Conservation (phyloP, 2,888 invertebrate species). For the Aleiodes testaceus region DNA sequence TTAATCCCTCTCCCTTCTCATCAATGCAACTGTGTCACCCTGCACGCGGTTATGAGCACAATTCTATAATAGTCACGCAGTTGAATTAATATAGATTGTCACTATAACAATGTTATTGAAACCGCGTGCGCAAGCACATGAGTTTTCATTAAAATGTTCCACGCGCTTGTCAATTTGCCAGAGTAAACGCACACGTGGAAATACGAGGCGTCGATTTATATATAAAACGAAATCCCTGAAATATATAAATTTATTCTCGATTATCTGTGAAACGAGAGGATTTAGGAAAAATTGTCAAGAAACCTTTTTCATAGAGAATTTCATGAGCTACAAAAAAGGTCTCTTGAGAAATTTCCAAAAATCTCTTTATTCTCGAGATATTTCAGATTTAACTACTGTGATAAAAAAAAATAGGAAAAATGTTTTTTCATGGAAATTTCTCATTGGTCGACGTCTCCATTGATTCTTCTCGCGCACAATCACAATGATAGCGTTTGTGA, state of each 20-base stretch:
- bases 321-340: background rate
- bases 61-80: constrained; percentile 10
- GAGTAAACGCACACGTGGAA: constrained; percentile 19
- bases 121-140: constrained; percentile 25
- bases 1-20: constrained; percentile 12
- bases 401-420: too few species aligned
- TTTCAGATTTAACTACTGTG: too few species aligned
- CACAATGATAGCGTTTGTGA: background rate
- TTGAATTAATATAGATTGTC: background rate
- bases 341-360: too few species aligned
- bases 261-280: too few species aligned
- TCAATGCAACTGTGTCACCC: constrained; percentile 20
- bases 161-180: constrained; percentile 22
- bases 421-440: too few species aligned
- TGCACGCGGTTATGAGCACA: constrained; percentile 27
- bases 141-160: constrained; percentile 2
- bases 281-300: too few species aligned
- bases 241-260: background rate
- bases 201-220: background rate
- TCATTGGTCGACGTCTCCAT: too few species aligned
- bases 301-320: too few species aligned
- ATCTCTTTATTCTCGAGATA: too few species aligned
- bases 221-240: background rate
- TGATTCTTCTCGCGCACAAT: too few species aligned
- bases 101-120: constrained; percentile 6